phyloP scores from a whole-genome alignment of 2,888 invertebrate species.

The Drosophila suboccidentalis region DNA sequence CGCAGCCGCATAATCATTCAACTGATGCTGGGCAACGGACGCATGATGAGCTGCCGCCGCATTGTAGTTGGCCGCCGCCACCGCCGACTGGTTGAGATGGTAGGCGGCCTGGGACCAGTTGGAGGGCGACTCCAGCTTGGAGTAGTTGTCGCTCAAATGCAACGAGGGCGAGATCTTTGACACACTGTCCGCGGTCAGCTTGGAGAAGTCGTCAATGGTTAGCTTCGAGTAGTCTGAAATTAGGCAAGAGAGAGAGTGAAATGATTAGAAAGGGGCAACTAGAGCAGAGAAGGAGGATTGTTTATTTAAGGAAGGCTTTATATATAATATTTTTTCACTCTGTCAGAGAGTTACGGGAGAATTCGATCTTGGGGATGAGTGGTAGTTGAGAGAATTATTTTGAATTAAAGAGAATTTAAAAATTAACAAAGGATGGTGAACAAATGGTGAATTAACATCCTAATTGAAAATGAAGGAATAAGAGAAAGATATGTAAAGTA shows the following conservation, averaged over 20 bases:
- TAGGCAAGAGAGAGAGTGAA: background rate
- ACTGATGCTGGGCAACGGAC: constrained; percentile 74
- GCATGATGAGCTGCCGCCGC: constrained; percentile 81
- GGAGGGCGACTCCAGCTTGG: constrained; percentile 83
- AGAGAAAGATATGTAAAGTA: too few species aligned
- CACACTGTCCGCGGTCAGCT: constrained; percentile 85
- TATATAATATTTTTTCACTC: too few species aligned
- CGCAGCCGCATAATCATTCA: constrained; percentile 83
- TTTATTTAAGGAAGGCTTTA: background rate
- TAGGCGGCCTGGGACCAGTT: constrained; percentile 85
- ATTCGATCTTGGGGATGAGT: too few species aligned
- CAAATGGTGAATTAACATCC: too few species aligned
- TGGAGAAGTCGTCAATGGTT: constrained; percentile 86
- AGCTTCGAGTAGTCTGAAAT: constrained; percentile 87
- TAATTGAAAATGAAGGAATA: too few species aligned
- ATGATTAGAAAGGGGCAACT: background rate
- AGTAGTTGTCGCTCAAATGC: constrained; percentile 83
- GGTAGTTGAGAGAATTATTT: too few species aligned
- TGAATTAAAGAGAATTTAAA: too few species aligned
- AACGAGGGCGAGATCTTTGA: constrained; percentile 85
- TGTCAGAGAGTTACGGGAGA: too few species aligned
- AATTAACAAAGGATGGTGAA: too few species aligned
- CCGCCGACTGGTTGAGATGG: constrained; percentile 83
- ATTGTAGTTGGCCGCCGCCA: constrained; percentile 83
- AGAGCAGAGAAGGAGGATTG: background rate